A percentile compares a stretch with the other conserved stretches of the same genome.
Evolutionary conservation across 2,113 vertebrate genomes (phyloP).

Genomic region (cat (Felis catus)): F.catus_Fca126_mat1.0 CM031413.1:118150501-118151000

Average conservation of each 20-base stretch:
- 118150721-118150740: background rate
- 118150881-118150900: background rate
- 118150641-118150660: background rate
- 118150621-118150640: background rate
- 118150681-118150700: background rate
- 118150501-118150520: background rate
- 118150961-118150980: background rate
- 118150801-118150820: background rate
- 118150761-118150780: background rate
- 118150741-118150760: background rate
- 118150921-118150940: background rate
- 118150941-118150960: background rate
- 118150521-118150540: background rate
- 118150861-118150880: background rate
- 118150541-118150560: background rate
- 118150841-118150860: background rate
- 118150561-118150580: background rate
- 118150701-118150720: background rate
- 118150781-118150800: background rate
- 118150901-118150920: conserved; percentile 10
- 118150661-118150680: too few species aligned
- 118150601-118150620: background rate
- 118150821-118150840: background rate
- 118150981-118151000: background rate
- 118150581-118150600: background rate